Base-by-base conservation (phyloP, 2,888 invertebrate species). In the Apodemia mormo region DNA sequence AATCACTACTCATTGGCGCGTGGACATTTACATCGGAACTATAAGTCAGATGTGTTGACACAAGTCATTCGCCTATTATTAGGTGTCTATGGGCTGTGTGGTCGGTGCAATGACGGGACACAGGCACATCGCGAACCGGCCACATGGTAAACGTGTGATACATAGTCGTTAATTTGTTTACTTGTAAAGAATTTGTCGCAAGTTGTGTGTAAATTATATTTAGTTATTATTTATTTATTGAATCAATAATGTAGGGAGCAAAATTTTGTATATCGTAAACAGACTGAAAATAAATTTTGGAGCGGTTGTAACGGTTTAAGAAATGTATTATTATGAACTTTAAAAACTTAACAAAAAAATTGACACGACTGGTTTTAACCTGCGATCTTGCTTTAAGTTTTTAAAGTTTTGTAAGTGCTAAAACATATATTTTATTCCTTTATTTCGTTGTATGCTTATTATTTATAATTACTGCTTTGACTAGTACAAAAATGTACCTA, bases 131-230 rank as follows among this genome's bases (percentile, higher is more conserved):
- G 10, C 8, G 29, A 56, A 29, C 80, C 80, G 79, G 81, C 80
- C 82, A 78, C 76, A 75, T 10, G 30, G 30, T 33, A 29, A 30
- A 30, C 10, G 61, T 61, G 61, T 61, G 61, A 61, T 61, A 58
- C 12, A 33, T 49, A 61, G 33, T 33, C 29, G 0, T 1, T 10
- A 87, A 86, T 79, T 76, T 75, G 76, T 74, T 71, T 78, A 80
- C 77, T 71, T 76, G 70, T 77, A 85, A 79, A 74, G 79, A 77
- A 84, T 86, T 86, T 85, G 81, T 84, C 81, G 82, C 30, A 58
- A 61, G 14, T 33, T 6, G 7, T 61, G 14, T 61, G 33, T 61
- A 61, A 12, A 61, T 61, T 30, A 6, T 61, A 61, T 61, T 49
- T 61, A 61, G 30, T 61, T 61, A 61, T 61, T 58, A 30, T 58